Base-by-base conservation (phyloP, 2,113 vertebrate genomes). In the Cisticola juncidis region DNA sequence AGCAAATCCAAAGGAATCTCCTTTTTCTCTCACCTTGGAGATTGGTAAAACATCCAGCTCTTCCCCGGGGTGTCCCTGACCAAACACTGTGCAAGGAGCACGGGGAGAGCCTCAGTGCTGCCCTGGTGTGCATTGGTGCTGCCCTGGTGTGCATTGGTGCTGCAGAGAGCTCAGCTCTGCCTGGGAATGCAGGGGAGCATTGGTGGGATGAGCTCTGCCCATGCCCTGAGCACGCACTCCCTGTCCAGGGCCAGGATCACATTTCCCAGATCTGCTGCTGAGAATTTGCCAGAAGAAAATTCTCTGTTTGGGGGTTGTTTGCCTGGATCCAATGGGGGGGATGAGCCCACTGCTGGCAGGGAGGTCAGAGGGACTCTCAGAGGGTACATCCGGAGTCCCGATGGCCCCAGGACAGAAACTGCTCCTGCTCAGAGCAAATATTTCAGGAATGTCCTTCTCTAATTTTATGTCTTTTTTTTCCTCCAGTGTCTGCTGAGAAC, bases 401-500 rank as follows among this genome's bases (percentile, higher is more conserved):
- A 14, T 40, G 73, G 4, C 51, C 51, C 31, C 48, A 61, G 74
- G 48, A 14, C 2, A 72, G 38, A 40, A 94, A 38, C 15, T 40
- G 44, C 60, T 81, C 23, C 90, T 78, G 64, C 35, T 84, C 40
- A 28, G 38, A 71, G 47, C 21, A 80, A 65, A 4, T 83, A 88
- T 92, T 83, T 84, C 38, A 80, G 66, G 90, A 89, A 95, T 81
- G 70, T 51, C 69, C 35, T 87, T 62, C 69, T 90, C 35, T 93
- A 11, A 77, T 64, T 91, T 91, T 71, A 18, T 73, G 5, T 78
- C 14, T 13, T 21, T 24, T 14, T 38, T 38, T 38, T 38, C 38
- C 38, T 19, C 14, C 21, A 98, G 98, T 99, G 73, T 98, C 98
- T 79, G 98, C 98, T 70, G 98, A 99, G 96, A 98, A 94, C 4